phyloP scores from a whole-genome alignment of 2,888 invertebrate genomes.

The Caenorhabditis macrosperma region DNA sequence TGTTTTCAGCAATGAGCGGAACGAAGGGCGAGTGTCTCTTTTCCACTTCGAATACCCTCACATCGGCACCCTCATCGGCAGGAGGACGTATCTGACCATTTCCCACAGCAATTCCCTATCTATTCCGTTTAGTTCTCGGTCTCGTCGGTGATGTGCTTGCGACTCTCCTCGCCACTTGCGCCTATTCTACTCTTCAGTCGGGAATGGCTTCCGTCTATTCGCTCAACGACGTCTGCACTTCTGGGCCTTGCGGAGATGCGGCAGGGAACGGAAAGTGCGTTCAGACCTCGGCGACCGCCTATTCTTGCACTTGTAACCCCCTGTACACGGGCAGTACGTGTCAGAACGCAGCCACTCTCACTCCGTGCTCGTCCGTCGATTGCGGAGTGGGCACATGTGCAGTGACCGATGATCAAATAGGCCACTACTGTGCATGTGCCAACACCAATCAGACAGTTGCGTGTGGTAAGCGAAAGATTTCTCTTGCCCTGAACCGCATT shows the following conservation, averaged over 20 bases:
- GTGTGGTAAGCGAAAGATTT: conserved; percentile 23
- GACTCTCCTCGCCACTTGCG: conserved; percentile 45
- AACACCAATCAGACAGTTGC: conserved; percentile 46
- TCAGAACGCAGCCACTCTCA: conserved; percentile 20
- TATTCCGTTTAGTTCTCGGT: not conserved
- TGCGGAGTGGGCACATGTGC: conserved; percentile 52
- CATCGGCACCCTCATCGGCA: conserved; percentile 18
- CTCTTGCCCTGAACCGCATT: not conserved
- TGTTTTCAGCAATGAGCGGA: conserved; percentile 56
- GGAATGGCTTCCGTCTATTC: conserved; percentile 51
- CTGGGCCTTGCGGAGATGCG: conserved; percentile 41
- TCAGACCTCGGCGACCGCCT: conserved; percentile 46
- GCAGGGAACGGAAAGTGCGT: conserved; percentile 41
- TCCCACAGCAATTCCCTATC: not conserved
- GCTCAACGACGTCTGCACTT: conserved; percentile 50
- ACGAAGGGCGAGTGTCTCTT: conserved; percentile 48
- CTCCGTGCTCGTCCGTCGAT: conserved; percentile 39
- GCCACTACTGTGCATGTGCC: conserved; percentile 49
- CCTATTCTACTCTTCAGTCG: conserved; percentile 33
- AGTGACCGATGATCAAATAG: conserved; percentile 55
- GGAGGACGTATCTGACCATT: conserved; percentile 12
- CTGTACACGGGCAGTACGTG: conserved; percentile 40
- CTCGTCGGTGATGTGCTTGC: conserved; percentile 32
- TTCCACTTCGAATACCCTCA: conserved; percentile 50
- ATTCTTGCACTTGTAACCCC: conserved; percentile 43